Evolutionary conservation across 2,797 vertebrate species (phyloP).

Genomic region (Chromobotia macracanthus): DNA sequence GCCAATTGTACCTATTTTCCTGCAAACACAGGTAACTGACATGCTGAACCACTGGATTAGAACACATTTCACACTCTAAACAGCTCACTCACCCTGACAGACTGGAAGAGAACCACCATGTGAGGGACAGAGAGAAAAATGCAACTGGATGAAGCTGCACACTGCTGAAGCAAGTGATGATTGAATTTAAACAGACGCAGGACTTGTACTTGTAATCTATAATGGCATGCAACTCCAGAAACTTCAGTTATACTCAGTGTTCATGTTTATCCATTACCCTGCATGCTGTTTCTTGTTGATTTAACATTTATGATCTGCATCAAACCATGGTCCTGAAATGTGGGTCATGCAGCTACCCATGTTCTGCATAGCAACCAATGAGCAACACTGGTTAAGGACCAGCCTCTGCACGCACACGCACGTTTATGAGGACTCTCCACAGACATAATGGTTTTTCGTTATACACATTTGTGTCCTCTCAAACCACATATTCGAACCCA

Average conservation of each 20-base stretch:
- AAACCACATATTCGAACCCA: neutral
- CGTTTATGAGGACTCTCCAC: too few relatives aligned
- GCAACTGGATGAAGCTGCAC: constrained; percentile 36
- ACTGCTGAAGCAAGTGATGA: constrained; percentile 9
- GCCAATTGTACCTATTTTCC: constrained; percentile 57
- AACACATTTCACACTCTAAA: constrained; percentile 59
- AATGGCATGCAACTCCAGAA: constrained; percentile 7
- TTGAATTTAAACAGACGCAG: constrained; percentile 11
- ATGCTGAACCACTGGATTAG: constrained; percentile 51
- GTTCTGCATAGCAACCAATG: constrained; percentile 63
- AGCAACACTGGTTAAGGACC: constrained; percentile 46
- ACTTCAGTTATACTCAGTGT: neutral
- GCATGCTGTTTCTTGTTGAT: constrained; percentile 59
- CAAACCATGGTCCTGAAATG: constrained; percentile 65
- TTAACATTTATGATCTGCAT: constrained; percentile 67
- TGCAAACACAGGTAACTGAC: constrained; percentile 63
- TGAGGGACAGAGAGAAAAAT: constrained; percentile 22
- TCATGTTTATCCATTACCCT: constrained; percentile 11
- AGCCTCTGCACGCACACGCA: constrained; percentile 33
- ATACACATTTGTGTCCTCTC: too few relatives aligned
- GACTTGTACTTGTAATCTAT: neutral
- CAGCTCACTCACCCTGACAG: constrained; percentile 10
- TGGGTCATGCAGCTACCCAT: constrained; percentile 69
- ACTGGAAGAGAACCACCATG: constrained; percentile 17
- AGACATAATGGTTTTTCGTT: too few relatives aligned